Conservation (phyloP, 2,797 vertebrate species). For the Fundulus diaphanus region DNA sequence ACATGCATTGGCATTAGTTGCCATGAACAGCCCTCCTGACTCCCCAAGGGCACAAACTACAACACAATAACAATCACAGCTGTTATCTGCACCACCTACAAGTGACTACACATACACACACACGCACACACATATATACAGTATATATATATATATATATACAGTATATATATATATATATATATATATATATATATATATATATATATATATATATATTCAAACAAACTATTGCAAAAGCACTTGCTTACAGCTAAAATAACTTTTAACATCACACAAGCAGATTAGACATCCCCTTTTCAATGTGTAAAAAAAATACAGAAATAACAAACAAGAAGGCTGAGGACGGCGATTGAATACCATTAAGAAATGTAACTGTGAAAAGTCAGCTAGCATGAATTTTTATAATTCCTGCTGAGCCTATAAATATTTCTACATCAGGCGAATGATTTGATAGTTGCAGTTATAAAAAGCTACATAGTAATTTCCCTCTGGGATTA, state of each 20-base stretch:
- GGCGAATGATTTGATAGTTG: neutral
- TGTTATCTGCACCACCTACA: slow-evolving; percentile 16
- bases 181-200: neutral
- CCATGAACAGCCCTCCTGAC: slow-evolving; percentile 29
- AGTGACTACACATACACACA: neutral
- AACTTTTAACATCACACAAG: slow-evolving; percentile 38
- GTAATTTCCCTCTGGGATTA: too few species aligned
- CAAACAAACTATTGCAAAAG: neutral
- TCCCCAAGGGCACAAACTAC: slow-evolving; percentile 7
- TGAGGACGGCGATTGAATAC: neutral
- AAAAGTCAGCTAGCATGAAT: neutral
- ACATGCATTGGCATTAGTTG: slow-evolving; percentile 26
- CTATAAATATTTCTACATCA: neutral
- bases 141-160: too few species aligned
- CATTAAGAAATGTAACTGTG: neutral
- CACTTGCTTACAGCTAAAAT: slow-evolving; percentile 25
- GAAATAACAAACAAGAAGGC: neutral
- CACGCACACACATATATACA: neutral
- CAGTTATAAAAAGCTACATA: neutral
- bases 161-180: neutral
- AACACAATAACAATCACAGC: neutral
- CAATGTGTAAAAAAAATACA: slow-evolving; percentile 4
- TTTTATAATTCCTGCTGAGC: neutral
- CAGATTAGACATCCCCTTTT: slow-evolving; percentile 27
- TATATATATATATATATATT: too few species aligned